Base-by-base conservation (phyloP, 2,888 invertebrate species). In the Trisateles emortualis region DNA sequence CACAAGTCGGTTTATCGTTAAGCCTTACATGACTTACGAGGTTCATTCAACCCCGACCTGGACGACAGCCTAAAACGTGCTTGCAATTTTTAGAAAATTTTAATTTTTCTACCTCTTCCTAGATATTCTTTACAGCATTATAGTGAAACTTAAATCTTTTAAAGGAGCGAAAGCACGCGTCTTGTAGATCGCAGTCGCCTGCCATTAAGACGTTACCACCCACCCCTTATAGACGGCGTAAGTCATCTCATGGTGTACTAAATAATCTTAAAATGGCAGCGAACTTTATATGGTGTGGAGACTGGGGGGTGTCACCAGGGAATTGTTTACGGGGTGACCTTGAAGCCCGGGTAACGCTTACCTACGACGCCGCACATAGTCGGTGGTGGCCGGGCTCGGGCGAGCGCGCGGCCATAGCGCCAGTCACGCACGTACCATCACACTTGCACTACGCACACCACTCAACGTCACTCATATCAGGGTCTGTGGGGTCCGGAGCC, bases 321-420 rank as follows among this genome's bases (percentile, higher is more conserved):
- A 69, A 76, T 79, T 81, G 84, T 84, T 82, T 81, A 82, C 76
- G 67, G 78, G 79, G 77, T 87, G 88, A 88, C 89, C 88, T 88
- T 88, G 87, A 80, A 56, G 63, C 61, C 62, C 63, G 73, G 65
- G 65, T 58, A 54, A 55, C 47, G 52, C 90, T 88, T 78, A 92
- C 92, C 90, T 91, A 92, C 69, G 83, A 81, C 69, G 78, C 83
- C 76, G 86, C 81, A 85, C 92, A 92, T 92, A 79, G 79, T 92
- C 79, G 81, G 77, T 72, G 67, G 72, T 83, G 83, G 87, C 85
- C 89, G 86, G 86, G 90, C 87, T 81, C 88, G 52, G 56, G 63
- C 56, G 84, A 85, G 84, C 87, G 76, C 86, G 79, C 86, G 84
- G 87, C 90, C 92, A 91, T 92, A 77, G 73, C 84, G 83, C 80